phyloP scores from a whole-genome alignment of 2,797 vertebrate genomes.

The Novumbra hubbsi region DNA sequence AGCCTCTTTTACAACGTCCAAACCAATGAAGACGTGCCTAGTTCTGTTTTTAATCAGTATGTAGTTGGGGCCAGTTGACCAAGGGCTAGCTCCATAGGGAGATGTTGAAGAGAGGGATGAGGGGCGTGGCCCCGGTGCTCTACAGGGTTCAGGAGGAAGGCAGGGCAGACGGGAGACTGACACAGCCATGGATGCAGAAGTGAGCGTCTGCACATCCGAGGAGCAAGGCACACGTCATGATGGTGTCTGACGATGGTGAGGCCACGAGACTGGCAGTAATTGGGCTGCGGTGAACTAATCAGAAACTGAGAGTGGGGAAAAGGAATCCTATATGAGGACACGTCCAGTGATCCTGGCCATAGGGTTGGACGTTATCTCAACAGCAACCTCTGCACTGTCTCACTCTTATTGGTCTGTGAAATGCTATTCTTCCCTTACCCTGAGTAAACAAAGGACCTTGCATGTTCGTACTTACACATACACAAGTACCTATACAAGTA shows the following conservation, averaged over 20 bases:
- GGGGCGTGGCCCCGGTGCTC: not conserved
- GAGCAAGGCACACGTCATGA: not conserved
- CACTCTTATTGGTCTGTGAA: not conserved
- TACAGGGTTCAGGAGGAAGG: not conserved
- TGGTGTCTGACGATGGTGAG: not conserved
- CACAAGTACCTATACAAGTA: too few relatives aligned
- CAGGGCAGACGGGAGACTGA: not conserved
- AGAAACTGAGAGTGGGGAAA: not conserved
- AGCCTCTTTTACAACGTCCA: not conserved
- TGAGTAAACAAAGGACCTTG: not conserved
- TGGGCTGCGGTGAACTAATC: not conserved
- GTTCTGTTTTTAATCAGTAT: not conserved
- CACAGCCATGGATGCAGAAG: not conserved
- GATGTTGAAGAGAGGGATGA: conserved; percentile 31
- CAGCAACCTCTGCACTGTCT: not conserved
- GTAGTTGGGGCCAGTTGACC: not conserved
- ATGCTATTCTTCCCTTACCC: not conserved
- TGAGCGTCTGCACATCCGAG: not conserved
- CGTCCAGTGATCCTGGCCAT: not conserved
- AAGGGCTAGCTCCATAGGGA: conserved; percentile 17
- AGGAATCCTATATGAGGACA: not conserved
- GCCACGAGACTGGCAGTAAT: not conserved
- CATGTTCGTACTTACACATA: too few relatives aligned
- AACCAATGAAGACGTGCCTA: not conserved
- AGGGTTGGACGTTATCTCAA: not conserved